phyloP scores from a whole-genome alignment of 1,140 invertebrate species.

The Zaprionus lachaisei region DNA sequence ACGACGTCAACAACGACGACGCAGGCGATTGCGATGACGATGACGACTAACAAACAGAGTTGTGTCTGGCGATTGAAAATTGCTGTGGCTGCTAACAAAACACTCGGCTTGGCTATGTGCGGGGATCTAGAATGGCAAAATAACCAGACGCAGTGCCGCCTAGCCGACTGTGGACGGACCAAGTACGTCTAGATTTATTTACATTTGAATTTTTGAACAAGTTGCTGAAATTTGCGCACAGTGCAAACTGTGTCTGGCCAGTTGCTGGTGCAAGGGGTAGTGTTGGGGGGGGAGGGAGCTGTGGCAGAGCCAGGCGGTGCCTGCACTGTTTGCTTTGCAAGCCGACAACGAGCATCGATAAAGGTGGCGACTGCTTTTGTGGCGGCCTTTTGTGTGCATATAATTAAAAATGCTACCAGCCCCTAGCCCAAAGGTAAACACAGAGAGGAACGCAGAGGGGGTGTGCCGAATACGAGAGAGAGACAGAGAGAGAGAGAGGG shows the following conservation, averaged over 20 bases:
- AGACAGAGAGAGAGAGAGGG: not conserved
- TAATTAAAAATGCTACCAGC: conserved; percentile 78
- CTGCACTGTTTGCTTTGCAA: conserved; percentile 4
- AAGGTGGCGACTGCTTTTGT: conserved; percentile 81
- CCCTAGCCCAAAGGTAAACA: conserved; percentile 73
- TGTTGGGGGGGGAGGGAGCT: too few relatives aligned
- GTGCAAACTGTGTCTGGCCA: conserved; percentile 67
- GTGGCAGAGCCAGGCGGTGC: not conserved
- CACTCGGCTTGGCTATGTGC: conserved; percentile 49
- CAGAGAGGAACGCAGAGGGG: not conserved
- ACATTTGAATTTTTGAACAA: conserved; percentile 83
- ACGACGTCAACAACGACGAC: not conserved
- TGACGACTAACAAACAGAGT: conserved; percentile 73
- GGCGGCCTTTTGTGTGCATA: conserved; percentile 81
- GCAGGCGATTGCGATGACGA: not conserved
- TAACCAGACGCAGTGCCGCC: conserved; percentile 5
- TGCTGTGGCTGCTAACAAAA: conserved; percentile 78
- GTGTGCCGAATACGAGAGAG: too few relatives aligned
- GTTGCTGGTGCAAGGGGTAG: not conserved
- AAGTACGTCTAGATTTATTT: conserved; percentile 74
- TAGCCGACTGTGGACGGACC: not conserved
- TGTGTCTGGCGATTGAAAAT: conserved; percentile 80
- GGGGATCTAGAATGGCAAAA: conserved; percentile 5
- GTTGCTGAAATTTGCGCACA: conserved; percentile 76
- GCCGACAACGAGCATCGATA: conserved; percentile 65